Evolutionary conservation across 2,888 invertebrate genomes (phyloP), one percentile per base, ranked within the genome.

Genomic region (Microplitis deprimator): DNA sequence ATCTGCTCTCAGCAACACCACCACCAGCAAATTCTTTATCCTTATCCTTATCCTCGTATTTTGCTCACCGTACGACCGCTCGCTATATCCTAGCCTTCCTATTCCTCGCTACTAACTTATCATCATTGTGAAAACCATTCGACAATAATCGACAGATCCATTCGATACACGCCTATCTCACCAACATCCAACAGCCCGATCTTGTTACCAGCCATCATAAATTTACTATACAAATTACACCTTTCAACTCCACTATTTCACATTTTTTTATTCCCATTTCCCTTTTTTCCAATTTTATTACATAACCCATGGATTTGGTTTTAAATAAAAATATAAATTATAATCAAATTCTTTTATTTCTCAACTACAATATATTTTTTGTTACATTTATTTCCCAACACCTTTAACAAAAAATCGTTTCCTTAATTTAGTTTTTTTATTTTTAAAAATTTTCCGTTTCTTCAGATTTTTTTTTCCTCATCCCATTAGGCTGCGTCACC

Each of bases 331-430:
- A 29, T 29, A 29, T 2, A 29, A 29, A 29, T 29, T 29, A 0
- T 4, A 29, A 29, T 29, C 29, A 29, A 29, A 13, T 59, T 59
- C 5, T 10, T n/a, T 59, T 59, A 13, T n/a, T 59, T 13, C 6
- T 59, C 10, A 59, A 59, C 59, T 59, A 59, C 59, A 59, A 59
- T 59, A 59, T n/a, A 59, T 59, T 62, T 62, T 62, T 62, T 20
- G n/a, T 50, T 50, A 50, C 41, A 17, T 77, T 77, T 75, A 79
- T 77, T 82, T 81, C 82, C 84, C 85, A 72, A 77, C 83, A 83
- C 84, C 85, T 69, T 79, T 76, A 73, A 79, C 62, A 71, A 50
- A 10, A 10, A 16, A 16, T 20, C 13, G 13, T 16, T 62, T 8
- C 8, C 8, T 13, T 8, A 50, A 50, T 50, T 50, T 3, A 50